These are phyloP conservation scores for Periophthalmus magnuspinnatus DNA, from an alignment of 2,797 vertebrate genomes.

Conservation along the genomic window DNA sequence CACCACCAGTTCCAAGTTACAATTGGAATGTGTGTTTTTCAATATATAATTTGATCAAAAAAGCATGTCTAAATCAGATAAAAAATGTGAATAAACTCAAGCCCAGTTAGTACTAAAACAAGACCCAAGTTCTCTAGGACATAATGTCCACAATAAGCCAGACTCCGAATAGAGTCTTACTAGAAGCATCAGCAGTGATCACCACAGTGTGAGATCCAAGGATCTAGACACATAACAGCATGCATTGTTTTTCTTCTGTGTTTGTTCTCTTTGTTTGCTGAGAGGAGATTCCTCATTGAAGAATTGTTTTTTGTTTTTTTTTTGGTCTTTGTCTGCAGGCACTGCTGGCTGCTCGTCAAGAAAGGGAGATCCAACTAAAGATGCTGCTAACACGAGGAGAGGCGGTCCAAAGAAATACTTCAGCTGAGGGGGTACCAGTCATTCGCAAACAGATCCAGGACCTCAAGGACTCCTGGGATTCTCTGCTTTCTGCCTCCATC, in stretches of 20 bases:
- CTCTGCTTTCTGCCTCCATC: slow-evolving; percentile 87
- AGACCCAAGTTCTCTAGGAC: not conserved
- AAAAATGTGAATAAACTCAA: not conserved
- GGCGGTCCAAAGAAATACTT: slow-evolving; percentile 93
- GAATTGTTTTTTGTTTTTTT: slow-evolving; percentile 20
- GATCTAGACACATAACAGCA: slow-evolving; percentile 14
- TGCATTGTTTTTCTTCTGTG: slow-evolving; percentile 8
- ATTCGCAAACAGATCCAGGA: slow-evolving; percentile 89
- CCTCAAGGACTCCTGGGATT: slow-evolving; percentile 92
- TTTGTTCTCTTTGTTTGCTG: slow-evolving; percentile 12
- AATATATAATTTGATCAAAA: not conserved
- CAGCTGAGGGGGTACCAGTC: slow-evolving; percentile 85
- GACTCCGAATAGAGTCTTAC: not conserved
- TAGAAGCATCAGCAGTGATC: not conserved
- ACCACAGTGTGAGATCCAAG: not conserved
- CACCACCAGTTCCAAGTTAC: no score
- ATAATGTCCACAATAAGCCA: not conserved
- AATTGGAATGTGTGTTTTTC: no score
- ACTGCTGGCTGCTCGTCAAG: slow-evolving; percentile 88
- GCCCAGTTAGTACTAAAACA: no score
- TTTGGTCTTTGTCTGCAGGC: slow-evolving; percentile 71
- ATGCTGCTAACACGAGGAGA: slow-evolving; percentile 92
- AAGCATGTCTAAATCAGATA: not conserved
- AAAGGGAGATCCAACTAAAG: slow-evolving; percentile 96
- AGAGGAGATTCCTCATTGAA: slow-evolving; percentile 5